Base-by-base conservation (phyloP, 2,888 invertebrate genomes). In the Phorcus lineatus region DNA sequence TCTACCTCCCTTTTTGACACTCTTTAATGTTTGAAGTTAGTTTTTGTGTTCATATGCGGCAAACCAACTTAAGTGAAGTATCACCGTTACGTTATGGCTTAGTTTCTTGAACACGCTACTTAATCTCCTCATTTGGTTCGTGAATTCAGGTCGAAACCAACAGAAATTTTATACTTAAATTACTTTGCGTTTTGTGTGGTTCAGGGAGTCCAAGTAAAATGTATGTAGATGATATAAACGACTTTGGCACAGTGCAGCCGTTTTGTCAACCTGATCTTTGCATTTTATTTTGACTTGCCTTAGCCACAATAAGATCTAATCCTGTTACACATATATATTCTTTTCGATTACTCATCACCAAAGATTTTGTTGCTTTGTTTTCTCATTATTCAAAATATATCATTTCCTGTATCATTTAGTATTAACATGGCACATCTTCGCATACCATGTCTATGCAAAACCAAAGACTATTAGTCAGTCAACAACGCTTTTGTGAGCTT, bases 1-100 rank as follows among this genome's bases (percentile, higher is more conserved):
- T 70, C 70, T 70, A 70, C 70, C 70, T 70, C 70, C 70, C 40
- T 36, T 70, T 70, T 70, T 70, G 40, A 70, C 70, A 70, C 70
- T 70, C 70, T 70, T 70, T 19, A 70, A 70, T 70, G 70, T 70
- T 70, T 70, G 70, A 36, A 70, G 40, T 70, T 70, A 70, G 28
- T 70, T 47, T 70, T 70, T 40, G 70, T 70, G 70, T 70, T 70
- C 70, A 70, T 40, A 40, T 70, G 70, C 70, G 70, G 70, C 70
- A 70, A 70, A 70, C 70, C 31, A 70, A 70, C 70, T 70, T 70
- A 70, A 70, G 36, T 70, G 19, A 40, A 36, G 28, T 70, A 36
- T 36, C 11, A 31, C 19, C 70, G 17, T 28, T 70, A 36, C 70
- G n/a, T 40, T 70, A 70, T 70, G 19, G 19, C 22, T 40, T 36